Evolutionary conservation across 2,113 vertebrate species (phyloP).

Genomic region (Cyprinodon brontotheroides): DNA sequence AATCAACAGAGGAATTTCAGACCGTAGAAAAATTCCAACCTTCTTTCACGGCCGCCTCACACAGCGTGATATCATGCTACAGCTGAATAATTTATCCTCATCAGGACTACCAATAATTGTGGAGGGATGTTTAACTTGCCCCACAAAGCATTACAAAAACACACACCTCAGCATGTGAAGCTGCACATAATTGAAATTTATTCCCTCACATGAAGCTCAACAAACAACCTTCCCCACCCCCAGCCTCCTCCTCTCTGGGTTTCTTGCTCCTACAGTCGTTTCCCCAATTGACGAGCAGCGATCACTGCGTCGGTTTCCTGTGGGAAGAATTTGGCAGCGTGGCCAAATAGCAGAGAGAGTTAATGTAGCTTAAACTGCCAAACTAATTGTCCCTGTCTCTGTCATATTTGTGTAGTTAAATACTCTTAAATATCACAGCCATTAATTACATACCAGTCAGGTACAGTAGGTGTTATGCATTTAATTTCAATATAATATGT

Average conservation of each 20-base stretch:
- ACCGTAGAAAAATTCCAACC: neutral
- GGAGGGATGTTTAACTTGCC: neutral
- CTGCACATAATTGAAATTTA: constrained; percentile 96
- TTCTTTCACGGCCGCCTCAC: too few species aligned
- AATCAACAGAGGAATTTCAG: neutral
- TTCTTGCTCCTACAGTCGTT: constrained; percentile 65
- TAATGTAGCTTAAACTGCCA: constrained; percentile 99
- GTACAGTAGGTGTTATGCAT: constrained; percentile 19
- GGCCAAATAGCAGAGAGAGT: constrained; percentile 94
- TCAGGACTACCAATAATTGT: neutral
- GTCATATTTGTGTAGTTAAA: constrained; percentile 99
- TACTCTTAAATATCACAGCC: constrained; percentile 98
- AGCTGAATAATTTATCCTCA: neutral
- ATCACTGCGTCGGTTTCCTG: constrained; percentile 88
- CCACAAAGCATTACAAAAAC: constrained; percentile 60
- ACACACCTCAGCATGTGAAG: constrained; percentile 89
- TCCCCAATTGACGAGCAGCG: constrained; percentile 78
- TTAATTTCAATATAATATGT: too few species aligned
- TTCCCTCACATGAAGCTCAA: constrained; percentile 93
- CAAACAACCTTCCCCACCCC: constrained; percentile 89
- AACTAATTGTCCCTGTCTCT: constrained; percentile 98
- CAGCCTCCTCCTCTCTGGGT: constrained; percentile 64
- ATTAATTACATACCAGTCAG: constrained; percentile 90
- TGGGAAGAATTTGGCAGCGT: constrained; percentile 88
- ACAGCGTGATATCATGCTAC: too few species aligned